phyloP scores from a whole-genome alignment of 1,140 invertebrate species.

The Drosophila bipectinata region DNA sequence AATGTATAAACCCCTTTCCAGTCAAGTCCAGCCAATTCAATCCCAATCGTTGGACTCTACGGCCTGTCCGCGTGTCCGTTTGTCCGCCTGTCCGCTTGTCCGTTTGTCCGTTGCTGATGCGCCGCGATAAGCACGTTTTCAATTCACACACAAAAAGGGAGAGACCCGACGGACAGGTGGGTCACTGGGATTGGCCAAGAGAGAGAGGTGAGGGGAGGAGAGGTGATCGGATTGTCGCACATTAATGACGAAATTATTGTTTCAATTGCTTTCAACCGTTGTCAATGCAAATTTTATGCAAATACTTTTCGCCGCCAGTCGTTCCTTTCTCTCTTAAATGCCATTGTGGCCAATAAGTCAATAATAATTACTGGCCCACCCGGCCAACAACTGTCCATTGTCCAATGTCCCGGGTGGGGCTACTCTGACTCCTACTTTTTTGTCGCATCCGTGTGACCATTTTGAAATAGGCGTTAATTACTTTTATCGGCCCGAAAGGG shows the following conservation, averaged over 20 bases:
- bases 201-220: not conserved
- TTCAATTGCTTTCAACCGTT: slow-evolving; percentile 82
- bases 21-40: slow-evolving; percentile 7
- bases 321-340: slow-evolving; percentile 55
- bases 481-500: slow-evolving; percentile 64
- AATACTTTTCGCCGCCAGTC: slow-evolving; percentile 54
- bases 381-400: not conserved
- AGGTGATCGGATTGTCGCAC: slow-evolving; percentile 68
- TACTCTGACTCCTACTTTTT: too few species aligned
- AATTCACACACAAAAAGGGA: slow-evolving; percentile 51
- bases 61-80: not conserved
- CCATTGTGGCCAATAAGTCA: slow-evolving; percentile 79
- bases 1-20: slow-evolving; percentile 33
- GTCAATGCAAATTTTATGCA: slow-evolving; percentile 83
- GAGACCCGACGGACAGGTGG: slow-evolving; percentile 16
- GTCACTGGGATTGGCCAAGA: not conserved
- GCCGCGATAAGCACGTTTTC: slow-evolving; percentile 78
- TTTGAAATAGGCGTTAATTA: slow-evolving; percentile 79
- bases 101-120: slow-evolving; percentile 63
- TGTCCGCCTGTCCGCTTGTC: not conserved
- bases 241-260: slow-evolving; percentile 83
- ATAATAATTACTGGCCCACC: slow-evolving; percentile 63
- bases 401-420: too few species aligned
- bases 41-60: not conserved
- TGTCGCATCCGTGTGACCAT: slow-evolving; percentile 20